Percentiles rank a stretch among this genome's conserved stretches.
phyloP scores from a whole-genome alignment of 1,140 invertebrate species.

The Caenorhabditis briggsae region DNA sequence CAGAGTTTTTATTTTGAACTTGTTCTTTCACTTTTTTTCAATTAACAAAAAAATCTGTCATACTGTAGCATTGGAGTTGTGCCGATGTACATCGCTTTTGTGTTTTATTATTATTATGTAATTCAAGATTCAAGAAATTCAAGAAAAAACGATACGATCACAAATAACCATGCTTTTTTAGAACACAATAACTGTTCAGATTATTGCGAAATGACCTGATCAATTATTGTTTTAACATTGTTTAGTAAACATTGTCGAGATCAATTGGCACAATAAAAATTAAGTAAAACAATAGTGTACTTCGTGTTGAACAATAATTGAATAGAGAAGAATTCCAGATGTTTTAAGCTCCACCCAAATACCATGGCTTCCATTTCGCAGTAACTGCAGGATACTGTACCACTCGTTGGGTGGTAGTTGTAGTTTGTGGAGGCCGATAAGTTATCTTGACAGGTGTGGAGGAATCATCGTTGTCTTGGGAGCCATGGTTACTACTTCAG shows the following conservation, averaged over 20 bases:
- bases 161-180: conserved; percentile 36
- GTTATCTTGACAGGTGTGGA: conserved; percentile 38
- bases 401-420: background rate
- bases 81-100: background rate
- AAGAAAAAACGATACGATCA: background rate
- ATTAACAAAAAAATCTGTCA: background rate
- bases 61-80: background rate
- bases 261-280: conserved; percentile 51
- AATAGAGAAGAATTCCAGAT: too few species aligned
- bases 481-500: conserved; percentile 31
- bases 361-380: conserved; percentile 64
- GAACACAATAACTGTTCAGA: conserved; percentile 30
- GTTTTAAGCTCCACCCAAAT: conserved; percentile 46
- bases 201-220: conserved; percentile 25
- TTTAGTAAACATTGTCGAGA: conserved; percentile 49
- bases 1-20: conserved; percentile 21
- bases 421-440: background rate
- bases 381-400: conserved; percentile 18
- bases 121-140: too few species aligned
- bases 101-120: too few species aligned
- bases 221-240: conserved; percentile 39
- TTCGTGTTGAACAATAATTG: background rate
- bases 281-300: conserved; percentile 47
- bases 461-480: conserved; percentile 25
- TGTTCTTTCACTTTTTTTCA: conserved; percentile 39